Conservation (phyloP, 2,113 vertebrate species). For the Nesospiza acunhae region DNA sequence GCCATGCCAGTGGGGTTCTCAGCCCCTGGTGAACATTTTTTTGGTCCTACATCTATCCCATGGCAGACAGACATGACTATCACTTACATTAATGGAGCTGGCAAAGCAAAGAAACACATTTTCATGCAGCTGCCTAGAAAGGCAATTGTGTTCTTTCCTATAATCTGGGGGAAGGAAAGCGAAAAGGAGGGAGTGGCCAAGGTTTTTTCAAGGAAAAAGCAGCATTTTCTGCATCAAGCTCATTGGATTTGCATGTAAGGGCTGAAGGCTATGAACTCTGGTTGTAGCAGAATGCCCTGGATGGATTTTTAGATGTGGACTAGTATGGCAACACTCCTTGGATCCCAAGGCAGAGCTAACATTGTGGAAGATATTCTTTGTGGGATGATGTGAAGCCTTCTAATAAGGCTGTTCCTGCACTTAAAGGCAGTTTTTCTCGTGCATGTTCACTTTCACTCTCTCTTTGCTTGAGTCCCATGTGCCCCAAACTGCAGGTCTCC, state of each 20-base stretch:
- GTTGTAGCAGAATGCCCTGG: background rate
- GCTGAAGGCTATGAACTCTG: background rate
- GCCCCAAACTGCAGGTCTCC: fast-evolving
- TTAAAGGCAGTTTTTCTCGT: background rate
- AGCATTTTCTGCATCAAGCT: background rate
- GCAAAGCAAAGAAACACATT: background rate
- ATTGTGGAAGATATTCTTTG: background rate
- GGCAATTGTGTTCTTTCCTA: background rate
- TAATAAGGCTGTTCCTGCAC: background rate
- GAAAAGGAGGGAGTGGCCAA: background rate
- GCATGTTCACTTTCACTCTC: background rate
- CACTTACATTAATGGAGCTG: background rate
- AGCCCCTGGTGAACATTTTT: background rate
- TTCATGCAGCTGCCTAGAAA: background rate
- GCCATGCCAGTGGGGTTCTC: background rate
- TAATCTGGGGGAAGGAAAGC: background rate
- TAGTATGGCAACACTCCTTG: background rate
- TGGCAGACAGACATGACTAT: background rate
- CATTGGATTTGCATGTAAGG: background rate
- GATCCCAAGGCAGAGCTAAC: background rate
- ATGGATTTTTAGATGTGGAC: background rate
- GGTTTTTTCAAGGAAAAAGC: background rate
- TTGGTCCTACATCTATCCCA: background rate
- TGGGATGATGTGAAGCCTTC: background rate
- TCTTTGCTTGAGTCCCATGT: background rate